Evolutionary conservation across 2,888 invertebrate genomes (phyloP), one percentile per base, ranked within the genome.

Genomic region (Nephrotoma appendiculata): DNA sequence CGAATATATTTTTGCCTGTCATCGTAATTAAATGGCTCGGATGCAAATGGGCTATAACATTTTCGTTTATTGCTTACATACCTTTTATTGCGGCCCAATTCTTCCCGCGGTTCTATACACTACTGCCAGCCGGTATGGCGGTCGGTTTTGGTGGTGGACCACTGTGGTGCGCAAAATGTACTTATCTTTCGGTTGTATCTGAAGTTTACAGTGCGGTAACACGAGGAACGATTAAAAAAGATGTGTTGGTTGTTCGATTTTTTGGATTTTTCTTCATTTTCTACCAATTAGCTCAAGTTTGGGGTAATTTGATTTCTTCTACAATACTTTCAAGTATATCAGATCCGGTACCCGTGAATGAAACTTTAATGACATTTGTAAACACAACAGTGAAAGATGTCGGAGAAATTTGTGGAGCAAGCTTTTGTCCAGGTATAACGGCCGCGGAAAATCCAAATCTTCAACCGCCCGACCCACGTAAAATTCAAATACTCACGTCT

Each of bases 191-290:
- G 4, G 95, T 97, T 89, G 95, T 94, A 6, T 94, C 95, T 0
- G 96, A 96, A 89, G 95, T 96, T 0, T 96, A 98, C 90, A 93
- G 97, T 0, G 94, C 94, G 89, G 91, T 96, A 86, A 94, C 95
- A 0, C 95, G 95, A 12, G 92, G 92, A 57, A 89, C 89, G 42
- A 93, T 95, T 1, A 91, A 93, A 41, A 93, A 94, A 5, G 96
- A 97, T 88, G 95, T 96, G 5, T 93, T 97, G 87, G 96, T 98
- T 85, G 97, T 97, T 9, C 93, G 97, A 89, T 98, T 98, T 92
- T 98, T 98, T 90, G 98, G 98, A 0, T 93, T 98, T 6, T 99
- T 99, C 93, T 99, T 98, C 93, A 96, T 98, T 95, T 96, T 98
- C 91, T 98, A 97, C 91, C 98, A 98, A 91, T 95, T 97, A 93